These are phyloP conservation scores for Noctua comes DNA, from an alignment of 2,888 invertebrate genomes.

Conservation along the genomic window DNA sequence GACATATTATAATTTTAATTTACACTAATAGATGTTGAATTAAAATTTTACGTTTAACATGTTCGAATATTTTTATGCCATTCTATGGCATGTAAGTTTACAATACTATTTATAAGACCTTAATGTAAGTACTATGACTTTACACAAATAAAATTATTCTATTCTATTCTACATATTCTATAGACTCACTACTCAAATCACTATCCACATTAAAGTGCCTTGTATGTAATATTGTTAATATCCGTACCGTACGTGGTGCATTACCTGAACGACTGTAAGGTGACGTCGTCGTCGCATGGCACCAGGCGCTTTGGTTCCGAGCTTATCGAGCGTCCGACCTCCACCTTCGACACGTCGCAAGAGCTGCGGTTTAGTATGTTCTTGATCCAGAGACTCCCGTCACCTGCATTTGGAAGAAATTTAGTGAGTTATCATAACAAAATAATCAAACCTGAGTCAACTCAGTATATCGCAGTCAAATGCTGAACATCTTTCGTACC, in stretches of 20 bases:
- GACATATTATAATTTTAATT: too few relatives aligned
- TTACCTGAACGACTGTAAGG: constrained; percentile 50
- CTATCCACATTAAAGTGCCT: too few relatives aligned
- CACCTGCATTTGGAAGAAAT: constrained; percentile 61
- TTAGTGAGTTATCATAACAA: background rate
- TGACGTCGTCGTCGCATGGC: background rate
- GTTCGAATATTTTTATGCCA: too few relatives aligned
- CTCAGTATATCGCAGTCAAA: background rate
- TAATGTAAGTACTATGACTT: too few relatives aligned
- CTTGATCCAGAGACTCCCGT: constrained; percentile 78
- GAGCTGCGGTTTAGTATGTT: constrained; percentile 79
- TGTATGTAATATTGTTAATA: background rate
- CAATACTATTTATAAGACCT: too few relatives aligned
- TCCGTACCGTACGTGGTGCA: too few relatives aligned
- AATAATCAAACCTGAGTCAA: background rate
- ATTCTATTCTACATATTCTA: too few relatives aligned
- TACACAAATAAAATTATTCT: too few relatives aligned
- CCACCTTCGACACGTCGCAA: constrained; percentile 63
- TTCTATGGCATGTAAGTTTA: too few relatives aligned
- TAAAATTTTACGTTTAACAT: too few relatives aligned
- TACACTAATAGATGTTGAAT: too few relatives aligned
- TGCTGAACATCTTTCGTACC: background rate
- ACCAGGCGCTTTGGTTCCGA: background rate
- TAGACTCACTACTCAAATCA: background rate
- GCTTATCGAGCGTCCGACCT: background rate